A percentile compares a stretch with the other conserved stretches of the same genome.
Conservation (phyloP, 2,888 invertebrate genomes). For the Drosophila multiciliata region DNA sequence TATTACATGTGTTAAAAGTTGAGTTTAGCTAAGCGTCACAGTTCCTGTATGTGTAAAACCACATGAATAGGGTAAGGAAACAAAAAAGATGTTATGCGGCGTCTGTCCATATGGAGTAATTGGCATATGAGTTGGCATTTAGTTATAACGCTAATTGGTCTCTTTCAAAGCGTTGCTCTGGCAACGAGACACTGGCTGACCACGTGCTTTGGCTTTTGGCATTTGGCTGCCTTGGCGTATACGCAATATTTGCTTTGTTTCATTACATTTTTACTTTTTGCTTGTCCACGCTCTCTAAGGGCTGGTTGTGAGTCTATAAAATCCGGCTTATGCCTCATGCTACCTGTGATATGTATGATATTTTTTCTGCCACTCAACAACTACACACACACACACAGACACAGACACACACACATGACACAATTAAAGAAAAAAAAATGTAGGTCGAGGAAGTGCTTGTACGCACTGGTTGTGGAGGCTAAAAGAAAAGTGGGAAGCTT, state of each 20-base stretch:
- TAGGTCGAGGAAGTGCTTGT: constrained; percentile 54
- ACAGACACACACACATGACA: constrained; percentile 1
- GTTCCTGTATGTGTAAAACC: not conserved
- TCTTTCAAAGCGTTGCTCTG: constrained; percentile 56
- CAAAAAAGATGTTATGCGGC: not conserved
- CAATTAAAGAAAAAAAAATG: constrained; percentile 38
- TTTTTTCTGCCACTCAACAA: constrained; percentile 64
- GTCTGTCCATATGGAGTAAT: constrained; percentile 21
- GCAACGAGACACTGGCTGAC: constrained; percentile 55
- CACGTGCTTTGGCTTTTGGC: constrained; percentile 42
- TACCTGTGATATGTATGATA: constrained; percentile 76
- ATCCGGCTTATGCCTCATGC: constrained; percentile 75
- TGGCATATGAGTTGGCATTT: constrained; percentile 24
- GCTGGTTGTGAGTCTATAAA: constrained; percentile 62
- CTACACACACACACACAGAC: constrained; percentile 21
- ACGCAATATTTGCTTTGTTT: constrained; percentile 70
- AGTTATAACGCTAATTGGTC: constrained; percentile 67
- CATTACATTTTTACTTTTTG: constrained; percentile 30
- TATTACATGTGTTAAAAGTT: not conserved
- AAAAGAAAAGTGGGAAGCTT: constrained; percentile 52
- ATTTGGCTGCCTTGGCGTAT: constrained; percentile 59
- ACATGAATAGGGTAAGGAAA: not conserved
- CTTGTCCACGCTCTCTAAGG: constrained; percentile 8
- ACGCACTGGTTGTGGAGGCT: constrained; percentile 34
- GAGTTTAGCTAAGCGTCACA: not conserved